phyloP scores from a whole-genome alignment of 2,888 invertebrate species.

The Phorcus lineatus region DNA sequence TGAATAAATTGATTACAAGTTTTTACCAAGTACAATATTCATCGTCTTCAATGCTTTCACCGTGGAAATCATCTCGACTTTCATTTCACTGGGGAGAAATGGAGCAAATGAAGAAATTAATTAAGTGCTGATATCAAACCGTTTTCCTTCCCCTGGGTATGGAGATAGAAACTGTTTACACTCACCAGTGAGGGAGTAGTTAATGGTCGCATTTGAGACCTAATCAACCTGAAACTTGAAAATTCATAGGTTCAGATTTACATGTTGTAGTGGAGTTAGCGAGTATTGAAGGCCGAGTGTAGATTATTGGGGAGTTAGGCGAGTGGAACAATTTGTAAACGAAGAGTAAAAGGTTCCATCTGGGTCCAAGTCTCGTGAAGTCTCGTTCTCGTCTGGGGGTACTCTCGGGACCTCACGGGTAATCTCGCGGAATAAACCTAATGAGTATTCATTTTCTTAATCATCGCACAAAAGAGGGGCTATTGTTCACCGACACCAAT shows the following conservation, averaged over 20 bases:
- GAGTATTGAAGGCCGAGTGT: neutral
- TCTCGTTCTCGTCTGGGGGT: neutral
- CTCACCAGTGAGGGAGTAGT: neutral
- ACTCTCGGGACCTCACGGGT: neutral
- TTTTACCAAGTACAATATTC: too few species aligned
- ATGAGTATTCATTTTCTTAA: constrained; percentile 9
- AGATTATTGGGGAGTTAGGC: neutral
- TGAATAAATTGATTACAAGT: too few species aligned
- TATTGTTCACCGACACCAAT: constrained; percentile 8
- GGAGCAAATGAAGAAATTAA: constrained; percentile 1
- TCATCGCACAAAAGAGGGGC: constrained; percentile 21
- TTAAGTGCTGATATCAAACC: neutral
- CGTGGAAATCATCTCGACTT: too few species aligned
- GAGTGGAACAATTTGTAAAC: constrained; percentile 8
- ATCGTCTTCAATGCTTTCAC: too few species aligned
- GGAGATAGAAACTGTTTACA: neutral
- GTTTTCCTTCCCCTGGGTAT: neutral
- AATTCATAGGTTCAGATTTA: constrained; percentile 10
- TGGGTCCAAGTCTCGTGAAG: neutral
- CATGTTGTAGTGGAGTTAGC: neutral
- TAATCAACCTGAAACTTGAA: constrained; percentile 4
- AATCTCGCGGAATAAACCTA: constrained; percentile 10
- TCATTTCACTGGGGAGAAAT: too few species aligned
- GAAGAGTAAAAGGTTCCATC: neutral
- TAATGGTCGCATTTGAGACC: neutral